Percentiles rank a stretch among this genome's conserved stretches.
Evolutionary conservation across 2,888 invertebrate genomes (phyloP).

Genomic region (Allygus modestus): DNA sequence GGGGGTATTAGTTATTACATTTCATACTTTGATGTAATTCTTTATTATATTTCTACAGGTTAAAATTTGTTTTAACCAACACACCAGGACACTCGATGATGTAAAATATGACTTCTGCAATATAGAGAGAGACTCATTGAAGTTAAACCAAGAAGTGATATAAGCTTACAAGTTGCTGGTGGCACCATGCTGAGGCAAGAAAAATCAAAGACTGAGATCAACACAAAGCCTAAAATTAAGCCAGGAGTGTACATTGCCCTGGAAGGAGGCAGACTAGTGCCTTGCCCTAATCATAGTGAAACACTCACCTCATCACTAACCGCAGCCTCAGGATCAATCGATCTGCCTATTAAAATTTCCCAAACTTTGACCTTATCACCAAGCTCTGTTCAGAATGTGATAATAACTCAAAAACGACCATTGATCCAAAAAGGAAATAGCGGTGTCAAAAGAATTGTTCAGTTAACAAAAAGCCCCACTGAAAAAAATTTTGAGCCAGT

Average conservation of each 20-base stretch:
- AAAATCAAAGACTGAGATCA: too few species aligned
- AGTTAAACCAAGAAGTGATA: too few species aligned
- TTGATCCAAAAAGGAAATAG: neutral
- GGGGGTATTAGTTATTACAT: too few species aligned
- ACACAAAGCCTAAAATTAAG: too few species aligned
- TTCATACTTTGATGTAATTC: too few species aligned
- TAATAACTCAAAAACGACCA: neutral
- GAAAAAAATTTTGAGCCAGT: neutral
- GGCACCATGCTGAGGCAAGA: too few species aligned
- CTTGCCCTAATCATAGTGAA: neutral
- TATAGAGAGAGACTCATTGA: too few species aligned
- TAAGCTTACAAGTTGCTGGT: too few species aligned
- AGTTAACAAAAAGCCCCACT: neutral
- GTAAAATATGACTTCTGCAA: too few species aligned
- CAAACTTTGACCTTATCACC: neutral
- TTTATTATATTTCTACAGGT: too few species aligned
- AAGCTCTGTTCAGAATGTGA: neutral
- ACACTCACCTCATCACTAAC: neutral
- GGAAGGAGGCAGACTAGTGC: neutral
- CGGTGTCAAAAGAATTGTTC: neutral
- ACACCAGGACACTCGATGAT: too few species aligned
- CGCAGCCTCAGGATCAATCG: neutral
- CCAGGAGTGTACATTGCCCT: neutral
- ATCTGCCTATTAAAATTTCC: neutral
- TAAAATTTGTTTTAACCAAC: too few species aligned